Evolutionary conservation across 37 sponge, comb jelly and placozoan species (phyloP).

Genomic region (Tethya wilhelma): DNA sequence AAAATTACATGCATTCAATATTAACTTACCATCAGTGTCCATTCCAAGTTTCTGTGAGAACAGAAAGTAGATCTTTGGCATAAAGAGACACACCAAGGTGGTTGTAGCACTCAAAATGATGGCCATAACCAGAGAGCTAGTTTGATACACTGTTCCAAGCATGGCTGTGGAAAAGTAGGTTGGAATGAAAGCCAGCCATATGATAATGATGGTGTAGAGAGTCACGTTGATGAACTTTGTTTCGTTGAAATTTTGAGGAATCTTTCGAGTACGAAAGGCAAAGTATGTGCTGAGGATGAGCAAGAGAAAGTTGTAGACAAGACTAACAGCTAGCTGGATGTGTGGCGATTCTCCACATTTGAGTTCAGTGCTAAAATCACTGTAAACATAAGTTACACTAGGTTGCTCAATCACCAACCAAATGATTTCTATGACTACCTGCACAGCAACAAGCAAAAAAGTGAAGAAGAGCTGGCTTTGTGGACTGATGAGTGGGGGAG

Average conservation of each 20-base stretch:
- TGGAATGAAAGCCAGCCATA: slow-evolving; percentile 72
- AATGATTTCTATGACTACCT: slow-evolving; percentile 42
- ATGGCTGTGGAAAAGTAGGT: slow-evolving; percentile 33
- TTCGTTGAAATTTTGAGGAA: slow-evolving; percentile 77
- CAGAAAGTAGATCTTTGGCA: slow-evolving; percentile 45
- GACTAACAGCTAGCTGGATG: slow-evolving; percentile 11
- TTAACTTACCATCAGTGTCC: too few species aligned
- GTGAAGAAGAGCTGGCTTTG: slow-evolving; percentile 60
- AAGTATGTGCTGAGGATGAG: slow-evolving; percentile 53
- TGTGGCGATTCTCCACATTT: slow-evolving; percentile 32
- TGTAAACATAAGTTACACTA: background rate
- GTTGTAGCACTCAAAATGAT: slow-evolving; percentile 60
- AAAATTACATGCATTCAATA: too few species aligned
- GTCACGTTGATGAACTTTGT: slow-evolving; percentile 61
- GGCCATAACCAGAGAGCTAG: slow-evolving; percentile 43
- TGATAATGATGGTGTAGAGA: slow-evolving; percentile 31
- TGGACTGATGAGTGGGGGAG: slow-evolving; percentile 10
- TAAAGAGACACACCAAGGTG: slow-evolving; percentile 33
- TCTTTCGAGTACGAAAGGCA: slow-evolving; percentile 55
- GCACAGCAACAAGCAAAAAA: slow-evolving; percentile 40
- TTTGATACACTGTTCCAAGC: slow-evolving; percentile 28
- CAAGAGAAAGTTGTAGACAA: slow-evolving; percentile 51
- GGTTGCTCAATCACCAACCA: slow-evolving; percentile 43
- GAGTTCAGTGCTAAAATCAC: background rate
- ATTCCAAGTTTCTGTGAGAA: too few species aligned